A percentile compares a stretch with the other conserved stretches of the same genome.
phyloP scores from a whole-genome alignment of 2,113 vertebrate genomes.

The Hemiscyllium ocellatum region DNA sequence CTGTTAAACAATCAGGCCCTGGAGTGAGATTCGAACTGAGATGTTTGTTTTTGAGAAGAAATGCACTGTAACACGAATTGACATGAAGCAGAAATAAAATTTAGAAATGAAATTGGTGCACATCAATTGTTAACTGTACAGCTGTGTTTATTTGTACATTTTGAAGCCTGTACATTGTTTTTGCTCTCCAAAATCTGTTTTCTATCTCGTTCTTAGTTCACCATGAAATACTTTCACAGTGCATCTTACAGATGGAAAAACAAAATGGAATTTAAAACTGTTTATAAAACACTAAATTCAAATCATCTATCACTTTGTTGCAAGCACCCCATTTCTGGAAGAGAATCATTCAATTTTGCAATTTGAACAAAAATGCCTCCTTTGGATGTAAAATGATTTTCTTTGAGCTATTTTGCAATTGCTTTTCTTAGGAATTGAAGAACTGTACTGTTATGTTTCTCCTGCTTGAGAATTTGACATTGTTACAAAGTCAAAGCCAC shows the following conservation, averaged over 20 bases:
- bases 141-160: constrained; percentile 17
- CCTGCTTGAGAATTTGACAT: not conserved
- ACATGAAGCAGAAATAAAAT: not conserved
- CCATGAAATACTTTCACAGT: not conserved
- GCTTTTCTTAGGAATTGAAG: not conserved
- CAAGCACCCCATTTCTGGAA: not conserved
- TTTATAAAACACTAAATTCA: not conserved
- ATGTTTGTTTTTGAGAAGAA: not conserved
- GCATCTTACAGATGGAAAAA: not conserved
- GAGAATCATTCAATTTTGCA: not conserved
- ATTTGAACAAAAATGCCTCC: not conserved
- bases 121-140: not conserved
- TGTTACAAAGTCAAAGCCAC: no score
- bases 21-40: not conserved
- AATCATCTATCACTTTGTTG: not conserved
- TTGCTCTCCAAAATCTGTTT: not conserved
- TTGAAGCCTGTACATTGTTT: not conserved
- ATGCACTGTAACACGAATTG: not conserved
- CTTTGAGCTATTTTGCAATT: not conserved
- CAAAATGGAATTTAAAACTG: constrained; percentile 1
- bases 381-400: no score
- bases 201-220: not conserved
- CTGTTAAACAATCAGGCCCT: no score
- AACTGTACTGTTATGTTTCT: not conserved
- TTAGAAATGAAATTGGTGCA: not conserved